Evolutionary conservation across 2,113 vertebrate species (phyloP), one percentile per base, ranked within the genome.

Genomic region (Plestiodon gilberti): DNA sequence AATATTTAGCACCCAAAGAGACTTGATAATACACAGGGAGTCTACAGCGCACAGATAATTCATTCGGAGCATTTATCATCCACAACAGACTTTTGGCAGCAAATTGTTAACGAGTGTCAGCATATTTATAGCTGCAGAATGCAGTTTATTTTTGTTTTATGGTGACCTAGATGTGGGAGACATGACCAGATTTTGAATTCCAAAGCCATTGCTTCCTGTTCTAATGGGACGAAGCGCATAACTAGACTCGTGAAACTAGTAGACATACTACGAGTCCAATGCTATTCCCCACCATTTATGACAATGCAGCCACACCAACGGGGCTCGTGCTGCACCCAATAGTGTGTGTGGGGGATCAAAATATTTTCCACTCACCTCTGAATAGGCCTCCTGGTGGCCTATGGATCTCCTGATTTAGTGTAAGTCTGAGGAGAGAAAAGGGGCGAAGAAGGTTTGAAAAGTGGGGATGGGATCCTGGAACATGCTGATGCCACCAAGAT

Each of bases 151-250:
- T 87, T 83, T 61, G 77, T n/a, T 80, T 1, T 71, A 67, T 20
- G 43, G 57, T 86, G 85, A 86, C 85, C 85, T 86, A 86, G 85
- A 86, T 86, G 69, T 62, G 28, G 57, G 30, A 74, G 78, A 15
- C 55, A 75, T 4, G 69, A 38, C 23, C 55, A 83, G 64, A 88
- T 1, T 71, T n/a, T 65, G 59, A 89, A 35, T 2, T 65, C 82
- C 9, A 43, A 69, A 52, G 55, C 17, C 30, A 4, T n/a, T 81
- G 67, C 74, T 86, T 74, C 28, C 40, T 81, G 13, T 86, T 62
- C 57, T 86, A 86, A 81, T 86, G 67, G 70, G 22, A 43, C 43
- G 43, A 64, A 81, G 15, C 4, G 48, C 14, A 81, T 38, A 81
- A 75, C 14, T 55, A 22, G 57, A 9, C 40, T 28, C 74, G 22